A percentile compares a stretch with the other conserved stretches of the same genome.
These are phyloP conservation scores for Portunus trituberculatus DNA, from an alignment of 1,140 invertebrate species.

Conservation along the genomic window DNA sequence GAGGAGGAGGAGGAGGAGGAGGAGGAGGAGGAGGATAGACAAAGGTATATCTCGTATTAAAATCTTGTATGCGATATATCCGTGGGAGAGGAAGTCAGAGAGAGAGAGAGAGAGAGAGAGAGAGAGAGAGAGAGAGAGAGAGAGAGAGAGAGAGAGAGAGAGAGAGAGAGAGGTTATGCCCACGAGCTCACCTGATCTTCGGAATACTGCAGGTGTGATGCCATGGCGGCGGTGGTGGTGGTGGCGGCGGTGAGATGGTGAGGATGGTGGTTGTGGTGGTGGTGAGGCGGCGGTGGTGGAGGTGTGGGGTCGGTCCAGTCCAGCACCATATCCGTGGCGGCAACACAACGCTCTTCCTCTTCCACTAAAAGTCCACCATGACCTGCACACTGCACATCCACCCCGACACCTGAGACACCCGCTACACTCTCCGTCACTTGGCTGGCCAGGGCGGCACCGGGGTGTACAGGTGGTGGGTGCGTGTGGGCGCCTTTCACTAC, in stretches of 20 bases:
- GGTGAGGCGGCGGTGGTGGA: conserved; percentile 28
- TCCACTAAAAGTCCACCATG: neutral
- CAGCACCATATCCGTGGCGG: conserved; percentile 59
- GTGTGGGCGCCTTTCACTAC: neutral
- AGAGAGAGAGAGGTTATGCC: neutral
- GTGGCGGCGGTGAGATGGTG: conserved; percentile 47
- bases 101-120: conserved; percentile 2
- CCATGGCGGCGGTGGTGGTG: conserved; percentile 51
- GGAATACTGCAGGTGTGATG: conserved; percentile 68
- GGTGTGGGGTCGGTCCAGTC: conserved; percentile 61
- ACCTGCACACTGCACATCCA: neutral
- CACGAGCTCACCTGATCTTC: conserved; percentile 66
- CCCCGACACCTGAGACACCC: neutral
- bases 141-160: conserved; percentile 31
- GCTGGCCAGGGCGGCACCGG: too few relatives aligned
- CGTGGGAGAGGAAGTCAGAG: neutral
- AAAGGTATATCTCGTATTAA: conserved; percentile 1
- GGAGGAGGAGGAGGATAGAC: conserved; percentile 30
- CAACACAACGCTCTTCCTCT: neutral
- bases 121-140: conserved; percentile 13
- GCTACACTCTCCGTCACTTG: neutral
- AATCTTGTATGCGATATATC: neutral
- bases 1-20: too few relatives aligned
- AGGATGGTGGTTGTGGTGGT: neutral
- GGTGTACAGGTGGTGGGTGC: too few relatives aligned